phyloP scores from a whole-genome alignment of 2,888 invertebrate genomes.

The Oscheius onirici region DNA sequence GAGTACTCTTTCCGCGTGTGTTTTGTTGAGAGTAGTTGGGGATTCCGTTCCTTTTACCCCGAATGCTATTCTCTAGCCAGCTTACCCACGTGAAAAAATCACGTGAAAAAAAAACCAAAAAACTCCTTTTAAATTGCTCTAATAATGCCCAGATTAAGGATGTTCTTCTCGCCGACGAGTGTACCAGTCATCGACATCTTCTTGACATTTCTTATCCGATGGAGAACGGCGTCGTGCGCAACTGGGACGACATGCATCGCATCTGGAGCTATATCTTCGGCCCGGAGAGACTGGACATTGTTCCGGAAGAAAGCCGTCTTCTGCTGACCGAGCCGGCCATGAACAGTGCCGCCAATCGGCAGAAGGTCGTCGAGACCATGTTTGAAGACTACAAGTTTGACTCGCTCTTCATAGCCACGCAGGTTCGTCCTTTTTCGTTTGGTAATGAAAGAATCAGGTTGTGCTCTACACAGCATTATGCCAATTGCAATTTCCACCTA shows the following conservation, averaged over 20 bases:
- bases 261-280: slow-evolving; percentile 99
- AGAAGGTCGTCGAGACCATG: slow-evolving; percentile 80
- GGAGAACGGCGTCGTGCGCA: slow-evolving; percentile 88
- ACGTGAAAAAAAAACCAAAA: too few species aligned
- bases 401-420: slow-evolving; percentile 75
- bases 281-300: slow-evolving; percentile 91
- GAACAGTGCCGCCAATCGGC: slow-evolving; percentile 95
- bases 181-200: slow-evolving; percentile 83
- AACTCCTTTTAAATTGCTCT: neutral
- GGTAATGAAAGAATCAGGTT: too few species aligned
- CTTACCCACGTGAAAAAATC: too few species aligned
- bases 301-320: slow-evolving; percentile 80
- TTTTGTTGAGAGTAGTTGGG: too few species aligned
- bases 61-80: too few species aligned
- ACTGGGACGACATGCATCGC: slow-evolving; percentile 99
- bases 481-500: neutral
- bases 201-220: slow-evolving; percentile 90
- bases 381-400: slow-evolving; percentile 76
- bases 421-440: slow-evolving; percentile 40
- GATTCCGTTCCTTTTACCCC: too few species aligned
- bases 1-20: too few species aligned
- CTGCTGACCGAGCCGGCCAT: slow-evolving; percentile 97
- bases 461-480: too few species aligned
- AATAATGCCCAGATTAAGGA: slow-evolving; percentile 88
- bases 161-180: slow-evolving; percentile 99